Conservation (phyloP, 2,888 invertebrate genomes). For the Lamproptera curius region DNA sequence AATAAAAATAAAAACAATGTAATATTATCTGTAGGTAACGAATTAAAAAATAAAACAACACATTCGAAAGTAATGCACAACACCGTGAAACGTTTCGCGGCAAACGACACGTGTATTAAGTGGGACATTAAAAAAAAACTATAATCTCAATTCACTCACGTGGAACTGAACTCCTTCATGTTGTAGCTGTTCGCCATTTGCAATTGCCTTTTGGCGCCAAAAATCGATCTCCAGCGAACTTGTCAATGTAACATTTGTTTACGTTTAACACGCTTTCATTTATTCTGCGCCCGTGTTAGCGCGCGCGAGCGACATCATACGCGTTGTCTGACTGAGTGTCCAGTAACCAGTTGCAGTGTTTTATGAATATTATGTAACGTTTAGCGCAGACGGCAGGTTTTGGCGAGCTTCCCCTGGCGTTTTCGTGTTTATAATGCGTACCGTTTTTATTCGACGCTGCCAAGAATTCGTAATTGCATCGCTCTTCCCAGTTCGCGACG, state of each 20-base stretch:
- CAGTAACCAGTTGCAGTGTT: conserved; percentile 33
- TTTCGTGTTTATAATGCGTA: conserved; percentile 1
- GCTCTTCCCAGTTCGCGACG: too few relatives aligned
- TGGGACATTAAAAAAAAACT: neutral
- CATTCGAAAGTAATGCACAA: too few relatives aligned
- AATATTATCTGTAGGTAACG: too few relatives aligned
- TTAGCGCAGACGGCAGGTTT: conserved; percentile 24
- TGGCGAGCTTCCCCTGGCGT: conserved; percentile 27
- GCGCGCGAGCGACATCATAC: conserved; percentile 48
- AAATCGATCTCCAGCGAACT: neutral
- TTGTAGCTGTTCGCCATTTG: conserved; percentile 64
- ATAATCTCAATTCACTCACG: conserved; percentile 47
- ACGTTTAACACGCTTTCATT: conserved; percentile 19
- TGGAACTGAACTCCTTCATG: conserved; percentile 72
- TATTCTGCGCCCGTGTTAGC: conserved; percentile 32
- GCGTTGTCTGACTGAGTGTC: conserved; percentile 43
- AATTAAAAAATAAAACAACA: too few relatives aligned
- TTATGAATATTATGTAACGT: conserved; percentile 40
- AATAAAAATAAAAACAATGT: too few relatives aligned
- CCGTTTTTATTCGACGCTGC: neutral
- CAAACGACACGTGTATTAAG: conserved; percentile 3
- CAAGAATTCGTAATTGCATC: conserved; percentile 12
- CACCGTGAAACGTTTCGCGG: conserved; percentile 4
- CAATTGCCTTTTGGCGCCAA: conserved; percentile 25
- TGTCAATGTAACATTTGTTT: conserved; percentile 20